These are phyloP conservation scores for Staurois parvus DNA, from an alignment of 2,797 vertebrate genomes.

Conservation along the genomic window DNA sequence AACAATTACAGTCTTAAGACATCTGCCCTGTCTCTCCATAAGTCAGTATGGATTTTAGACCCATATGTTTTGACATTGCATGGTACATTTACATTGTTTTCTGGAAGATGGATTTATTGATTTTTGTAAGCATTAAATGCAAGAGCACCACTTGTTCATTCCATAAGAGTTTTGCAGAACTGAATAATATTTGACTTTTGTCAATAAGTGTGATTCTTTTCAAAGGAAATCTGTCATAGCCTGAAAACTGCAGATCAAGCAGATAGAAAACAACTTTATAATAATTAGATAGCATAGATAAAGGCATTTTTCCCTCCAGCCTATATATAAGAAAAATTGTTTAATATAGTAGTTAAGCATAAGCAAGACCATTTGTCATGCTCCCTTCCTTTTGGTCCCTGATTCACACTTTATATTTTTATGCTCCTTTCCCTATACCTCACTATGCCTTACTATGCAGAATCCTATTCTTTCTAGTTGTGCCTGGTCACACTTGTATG, in stretches of 20 bases:
- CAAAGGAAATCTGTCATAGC: constrained; percentile 24
- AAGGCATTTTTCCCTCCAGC: background rate
- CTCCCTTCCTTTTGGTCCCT: too few relatives aligned
- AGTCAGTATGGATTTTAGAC: constrained; percentile 4
- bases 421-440: too few relatives aligned
- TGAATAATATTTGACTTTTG: constrained; percentile 38
- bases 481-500: too few relatives aligned
- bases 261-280: background rate
- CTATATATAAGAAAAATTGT: background rate
- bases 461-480: too few relatives aligned
- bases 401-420: too few relatives aligned
- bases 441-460: too few relatives aligned
- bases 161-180: constrained; percentile 1
- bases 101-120: constrained; percentile 26
- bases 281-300: background rate
- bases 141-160: constrained; percentile 22
- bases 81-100: constrained; percentile 17
- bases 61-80: constrained; percentile 12
- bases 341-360: background rate
- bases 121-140: constrained; percentile 24
- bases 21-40: background rate
- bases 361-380: background rate
- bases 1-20: background rate
- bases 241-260: constrained; percentile 18
- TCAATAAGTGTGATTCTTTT: constrained; percentile 35